Base-by-base conservation (phyloP, 2,113 vertebrate genomes). In the Chamaetylas fuelleborni region DNA sequence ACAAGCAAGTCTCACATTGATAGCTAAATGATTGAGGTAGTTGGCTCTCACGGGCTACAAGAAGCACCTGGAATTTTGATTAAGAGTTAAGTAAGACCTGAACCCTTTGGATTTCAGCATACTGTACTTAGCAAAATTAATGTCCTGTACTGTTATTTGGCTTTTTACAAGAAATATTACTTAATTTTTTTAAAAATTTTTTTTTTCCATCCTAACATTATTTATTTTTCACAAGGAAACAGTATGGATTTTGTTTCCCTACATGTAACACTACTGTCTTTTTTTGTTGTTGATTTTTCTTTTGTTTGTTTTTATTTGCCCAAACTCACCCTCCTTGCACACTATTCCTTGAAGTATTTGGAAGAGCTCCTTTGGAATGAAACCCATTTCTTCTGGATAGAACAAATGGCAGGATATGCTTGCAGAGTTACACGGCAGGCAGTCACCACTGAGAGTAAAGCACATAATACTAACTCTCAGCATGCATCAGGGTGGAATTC, bases 381-480 rank as follows among this genome's bases (percentile, higher is more conserved):
- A 94, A 83, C 14, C 48, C 5, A 25, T 54, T 86, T 91, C 47
- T 95, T 36, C 34, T 66, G 83, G 48, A 70, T 77, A 81, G 81
- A 92, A 77, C 66, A 95, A 94, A 96, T 86, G 50, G 50, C 53
- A 91, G 84, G 80, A 77, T 64, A 66, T 77, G 86, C 84, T 89
- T 90, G 78, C 91, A 76, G 66, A 95, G 88, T 93, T 93, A 90
- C 42, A 66, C 1, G 5, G 19, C 43, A 93, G 50, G 38, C 86
- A 91, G 78, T 73, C 24, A 6, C 73, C 3, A 18, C 86, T 81
- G 87, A 94, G 78, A 94, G 86, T 91, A 91, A 96, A 96, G 69
- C n/a, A 48, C 61, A 88, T 62, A 61, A 60, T 81, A 57, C n/a
- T 90, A 33, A 56, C 92, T 93, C 91, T 96, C 84, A 96, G 91